A percentile compares a stretch with the other conserved stretches of the same genome.
phyloP scores from a whole-genome alignment of 2,113 vertebrate species.

The Crotalus helleri region DNA sequence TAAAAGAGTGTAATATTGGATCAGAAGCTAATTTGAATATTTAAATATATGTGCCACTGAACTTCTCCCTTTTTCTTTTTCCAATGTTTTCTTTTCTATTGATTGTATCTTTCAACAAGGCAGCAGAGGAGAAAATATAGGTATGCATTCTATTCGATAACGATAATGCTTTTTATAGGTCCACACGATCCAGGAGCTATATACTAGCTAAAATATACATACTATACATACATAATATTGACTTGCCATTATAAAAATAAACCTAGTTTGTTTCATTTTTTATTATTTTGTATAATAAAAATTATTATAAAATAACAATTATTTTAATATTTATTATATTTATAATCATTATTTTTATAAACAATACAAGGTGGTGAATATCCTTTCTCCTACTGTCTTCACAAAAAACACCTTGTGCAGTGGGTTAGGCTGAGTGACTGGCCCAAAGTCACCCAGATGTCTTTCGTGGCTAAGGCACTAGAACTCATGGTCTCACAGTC shows the following conservation, averaged over 20 bases:
- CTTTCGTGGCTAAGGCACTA: neutral
- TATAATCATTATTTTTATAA: neutral
- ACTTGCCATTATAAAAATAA: neutral
- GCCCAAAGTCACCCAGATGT: neutral
- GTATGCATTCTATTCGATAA: neutral
- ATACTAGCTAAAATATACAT: neutral
- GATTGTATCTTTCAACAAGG: neutral
- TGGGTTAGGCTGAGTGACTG: neutral
- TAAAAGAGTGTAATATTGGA: neutral
- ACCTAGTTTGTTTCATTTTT: neutral
- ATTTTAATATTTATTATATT: neutral
- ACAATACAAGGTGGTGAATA: neutral
- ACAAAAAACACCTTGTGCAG: neutral
- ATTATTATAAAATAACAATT: neutral
- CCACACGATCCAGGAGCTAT: neutral
- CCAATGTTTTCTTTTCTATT: neutral
- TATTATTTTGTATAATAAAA: neutral
- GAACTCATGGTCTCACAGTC: neutral
- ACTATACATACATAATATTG: neutral
- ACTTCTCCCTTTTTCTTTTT: neutral
- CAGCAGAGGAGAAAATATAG: neutral
- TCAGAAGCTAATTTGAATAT: neutral
- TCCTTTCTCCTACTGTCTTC: neutral
- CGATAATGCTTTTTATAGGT: neutral
- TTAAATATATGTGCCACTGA: neutral